Conservation (phyloP, 2,113 vertebrate genomes). For the Chionis minor region DNA sequence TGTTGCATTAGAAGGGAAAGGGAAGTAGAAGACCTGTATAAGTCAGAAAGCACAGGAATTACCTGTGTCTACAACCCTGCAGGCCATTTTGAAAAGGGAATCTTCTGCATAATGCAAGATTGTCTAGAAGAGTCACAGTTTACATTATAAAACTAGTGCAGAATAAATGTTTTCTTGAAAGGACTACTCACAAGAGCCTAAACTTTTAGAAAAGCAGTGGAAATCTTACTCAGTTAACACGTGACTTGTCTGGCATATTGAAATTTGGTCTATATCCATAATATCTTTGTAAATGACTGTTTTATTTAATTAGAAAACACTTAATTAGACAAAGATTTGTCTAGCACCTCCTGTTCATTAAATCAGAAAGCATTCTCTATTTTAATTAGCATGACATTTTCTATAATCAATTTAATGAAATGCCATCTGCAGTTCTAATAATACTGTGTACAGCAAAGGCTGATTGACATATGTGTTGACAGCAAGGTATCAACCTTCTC, state of each 20-base stretch:
- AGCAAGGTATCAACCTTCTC: neutral
- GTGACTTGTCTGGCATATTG: neutral
- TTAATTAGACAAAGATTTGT: conserved; percentile 60
- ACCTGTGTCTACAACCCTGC: neutral
- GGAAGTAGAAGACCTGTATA: neutral
- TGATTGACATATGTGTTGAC: conserved; percentile 26
- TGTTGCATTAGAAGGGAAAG: neutral
- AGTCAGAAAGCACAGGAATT: neutral
- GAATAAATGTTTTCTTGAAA: neutral
- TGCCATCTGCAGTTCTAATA: conserved; percentile 33
- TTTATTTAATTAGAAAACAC: conserved; percentile 53
- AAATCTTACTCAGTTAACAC: neutral
- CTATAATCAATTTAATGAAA: conserved; percentile 45
- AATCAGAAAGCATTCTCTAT: conserved; percentile 44
- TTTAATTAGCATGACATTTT: conserved; percentile 61
- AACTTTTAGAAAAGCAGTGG: neutral
- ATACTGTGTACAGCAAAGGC: neutral
- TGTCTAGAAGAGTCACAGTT: neutral
- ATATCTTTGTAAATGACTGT: conserved; percentile 35
- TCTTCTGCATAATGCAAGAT: neutral
- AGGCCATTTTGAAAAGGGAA: neutral
- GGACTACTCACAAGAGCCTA: neutral
- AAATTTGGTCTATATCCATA: conserved; percentile 25
- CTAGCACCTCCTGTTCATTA: conserved; percentile 54
- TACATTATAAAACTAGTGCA: neutral